Conservation (phyloP, 1,140 invertebrate genomes). For the Mylabris phalerata region DNA sequence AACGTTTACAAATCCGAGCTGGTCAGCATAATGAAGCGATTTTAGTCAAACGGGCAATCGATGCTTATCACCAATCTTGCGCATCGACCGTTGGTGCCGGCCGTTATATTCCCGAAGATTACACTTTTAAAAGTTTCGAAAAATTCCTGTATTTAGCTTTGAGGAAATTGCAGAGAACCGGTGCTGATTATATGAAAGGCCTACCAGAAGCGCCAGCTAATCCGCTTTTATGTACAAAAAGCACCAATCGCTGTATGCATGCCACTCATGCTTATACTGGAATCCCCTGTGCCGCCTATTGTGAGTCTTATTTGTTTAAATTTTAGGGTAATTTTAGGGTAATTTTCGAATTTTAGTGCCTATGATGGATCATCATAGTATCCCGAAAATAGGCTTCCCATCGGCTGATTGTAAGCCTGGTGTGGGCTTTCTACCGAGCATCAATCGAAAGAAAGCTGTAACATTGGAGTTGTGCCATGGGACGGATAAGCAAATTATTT, state of each 20-base stretch:
- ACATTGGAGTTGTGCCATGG: conserved; percentile 73
- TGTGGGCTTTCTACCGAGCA: conserved; percentile 51
- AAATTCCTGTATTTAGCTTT: conserved; percentile 86
- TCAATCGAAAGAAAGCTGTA: conserved; percentile 52
- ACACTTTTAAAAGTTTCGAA: conserved; percentile 81
- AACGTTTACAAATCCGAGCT: conserved; percentile 84
- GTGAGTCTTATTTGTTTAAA: conserved; percentile 50
- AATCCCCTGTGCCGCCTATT: conserved; percentile 74
- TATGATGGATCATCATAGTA: conserved; percentile 66
- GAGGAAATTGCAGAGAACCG: conserved; percentile 65
- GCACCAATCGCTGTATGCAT: conserved; percentile 81
- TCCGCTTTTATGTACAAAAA: conserved; percentile 67
- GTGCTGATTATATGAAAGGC: conserved; percentile 55
- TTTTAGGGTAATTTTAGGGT: not conserved
- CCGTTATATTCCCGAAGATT: conserved; percentile 63
- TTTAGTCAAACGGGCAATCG: conserved; percentile 75
- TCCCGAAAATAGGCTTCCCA: conserved; percentile 56
- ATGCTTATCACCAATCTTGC: conserved; percentile 74
- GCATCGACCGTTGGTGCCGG: conserved; percentile 59
- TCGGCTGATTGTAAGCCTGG: conserved; percentile 41
- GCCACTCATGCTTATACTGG: conserved; percentile 86
- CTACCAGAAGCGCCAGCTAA: conserved; percentile 53
- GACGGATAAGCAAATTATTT: conserved; percentile 73
- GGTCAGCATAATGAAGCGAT: conserved; percentile 83
- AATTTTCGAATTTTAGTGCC: conserved; percentile 49